These are phyloP conservation scores for Didymodactylos carnosus DNA, from an alignment of 2,888 invertebrate species.

Conservation along the genomic window DNA sequence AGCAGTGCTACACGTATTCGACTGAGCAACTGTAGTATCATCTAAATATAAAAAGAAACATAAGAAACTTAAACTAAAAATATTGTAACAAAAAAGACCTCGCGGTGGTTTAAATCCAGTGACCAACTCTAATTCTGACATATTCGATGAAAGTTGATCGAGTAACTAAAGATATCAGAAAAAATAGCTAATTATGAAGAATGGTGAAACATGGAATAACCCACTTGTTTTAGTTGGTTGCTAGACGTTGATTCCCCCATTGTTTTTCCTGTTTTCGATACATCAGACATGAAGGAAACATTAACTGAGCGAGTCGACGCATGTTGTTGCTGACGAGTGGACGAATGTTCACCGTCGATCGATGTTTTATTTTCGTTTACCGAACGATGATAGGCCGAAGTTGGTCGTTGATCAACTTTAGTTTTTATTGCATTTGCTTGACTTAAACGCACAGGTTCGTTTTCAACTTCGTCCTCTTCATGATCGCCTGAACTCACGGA, in stretches of 20 bases:
- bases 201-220: too few relatives aligned
- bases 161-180: not conserved
- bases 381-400: too few relatives aligned
- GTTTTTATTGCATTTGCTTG: not conserved
- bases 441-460: not conserved
- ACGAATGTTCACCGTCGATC: too few relatives aligned
- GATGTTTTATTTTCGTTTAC: too few relatives aligned
- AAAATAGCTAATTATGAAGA: not conserved
- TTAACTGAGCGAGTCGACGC: not conserved
- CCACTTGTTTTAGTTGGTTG: not conserved
- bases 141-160: not conserved
- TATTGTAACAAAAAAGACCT: too few relatives aligned
- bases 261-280: not conserved
- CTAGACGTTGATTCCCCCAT: not conserved
- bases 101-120: not conserved
- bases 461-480: not conserved
- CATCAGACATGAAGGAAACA: not conserved
- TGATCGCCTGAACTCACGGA: not conserved
- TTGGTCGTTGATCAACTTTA: too few relatives aligned
- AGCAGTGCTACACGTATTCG: not conserved
- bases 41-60: too few relatives aligned
- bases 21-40: not conserved
- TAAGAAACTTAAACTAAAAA: too few relatives aligned
- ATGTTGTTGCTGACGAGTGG: not conserved
- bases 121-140: not conserved